Evolutionary conservation across 1,140 invertebrate species (phyloP).

Genomic region (Dendrolimus punctatus): DNA sequence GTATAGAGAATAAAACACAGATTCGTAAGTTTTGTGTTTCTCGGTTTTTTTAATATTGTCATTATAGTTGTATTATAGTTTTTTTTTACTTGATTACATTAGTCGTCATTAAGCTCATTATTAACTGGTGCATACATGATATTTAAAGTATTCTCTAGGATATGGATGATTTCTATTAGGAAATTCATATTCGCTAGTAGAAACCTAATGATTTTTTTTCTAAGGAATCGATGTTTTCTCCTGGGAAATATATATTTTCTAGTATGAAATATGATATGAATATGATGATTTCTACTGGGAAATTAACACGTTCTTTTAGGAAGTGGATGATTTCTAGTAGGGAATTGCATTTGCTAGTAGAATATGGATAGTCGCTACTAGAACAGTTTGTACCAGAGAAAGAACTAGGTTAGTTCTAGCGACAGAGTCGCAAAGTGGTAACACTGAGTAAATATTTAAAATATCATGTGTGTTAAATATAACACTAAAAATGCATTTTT

Average conservation of each 20-base stretch:
- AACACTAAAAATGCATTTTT: neutral
- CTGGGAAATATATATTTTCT: no score
- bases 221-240: no score
- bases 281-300: no score
- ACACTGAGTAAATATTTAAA: neutral
- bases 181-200: no score
- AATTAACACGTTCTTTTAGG: neutral
- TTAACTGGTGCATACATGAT: no score
- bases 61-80: constrained; percentile 21
- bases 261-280: no score
- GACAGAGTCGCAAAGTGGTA: neutral
- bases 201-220: no score
- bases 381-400: no score
- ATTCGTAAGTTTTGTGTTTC: constrained; percentile 10
- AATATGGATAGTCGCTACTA: no score
- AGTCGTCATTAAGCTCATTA: neutral
- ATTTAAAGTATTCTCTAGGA: neutral
- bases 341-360: no score
- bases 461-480: neutral
- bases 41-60: constrained; percentile 17
- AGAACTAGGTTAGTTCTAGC: no score
- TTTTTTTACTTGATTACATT: constrained; percentile 1
- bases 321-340: neutral
- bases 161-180: neutral
- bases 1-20: constrained; percentile 9